Conservation (phyloP, 1,140 invertebrate species). For the Bombus confusus region DNA sequence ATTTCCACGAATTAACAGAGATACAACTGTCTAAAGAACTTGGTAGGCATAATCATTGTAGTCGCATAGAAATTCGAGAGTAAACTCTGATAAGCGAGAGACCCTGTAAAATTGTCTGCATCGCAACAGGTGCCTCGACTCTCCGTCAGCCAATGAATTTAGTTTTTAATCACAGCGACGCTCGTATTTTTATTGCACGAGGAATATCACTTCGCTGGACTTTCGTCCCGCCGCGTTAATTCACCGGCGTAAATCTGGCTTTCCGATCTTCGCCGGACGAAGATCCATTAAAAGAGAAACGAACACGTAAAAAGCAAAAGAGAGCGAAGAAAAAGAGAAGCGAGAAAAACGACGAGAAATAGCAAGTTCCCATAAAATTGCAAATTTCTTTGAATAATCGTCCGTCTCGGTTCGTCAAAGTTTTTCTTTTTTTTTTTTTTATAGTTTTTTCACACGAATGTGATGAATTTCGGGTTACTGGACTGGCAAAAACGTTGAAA, state of each 20-base stretch:
- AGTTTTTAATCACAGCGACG: conserved; percentile 15
- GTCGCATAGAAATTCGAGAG: neutral
- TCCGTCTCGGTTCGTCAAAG: neutral
- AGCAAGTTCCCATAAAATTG: neutral
- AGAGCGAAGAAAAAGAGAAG: neutral
- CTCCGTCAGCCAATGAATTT: neutral
- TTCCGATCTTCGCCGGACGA: neutral
- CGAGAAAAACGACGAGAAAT: neutral
- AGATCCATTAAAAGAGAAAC: neutral
- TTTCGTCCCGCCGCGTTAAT: neutral
- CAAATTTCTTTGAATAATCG: neutral
- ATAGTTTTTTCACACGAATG: no score
- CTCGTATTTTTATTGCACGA: neutral
- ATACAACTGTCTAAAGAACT: neutral
- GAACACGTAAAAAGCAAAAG: no score
- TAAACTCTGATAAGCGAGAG: neutral
- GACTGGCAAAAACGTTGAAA: neutral
- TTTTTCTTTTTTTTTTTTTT: no score
- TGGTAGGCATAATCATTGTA: neutral
- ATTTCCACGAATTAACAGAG: neutral
- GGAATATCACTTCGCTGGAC: neutral
- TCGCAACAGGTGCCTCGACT: conserved; percentile 26
- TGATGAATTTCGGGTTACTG: neutral
- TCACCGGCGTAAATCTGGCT: neutral
- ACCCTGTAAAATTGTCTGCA: neutral